These are phyloP conservation scores for Gallinago stenura DNA, from an alignment of 2,797 vertebrate genomes.

Conservation along the genomic window DNA sequence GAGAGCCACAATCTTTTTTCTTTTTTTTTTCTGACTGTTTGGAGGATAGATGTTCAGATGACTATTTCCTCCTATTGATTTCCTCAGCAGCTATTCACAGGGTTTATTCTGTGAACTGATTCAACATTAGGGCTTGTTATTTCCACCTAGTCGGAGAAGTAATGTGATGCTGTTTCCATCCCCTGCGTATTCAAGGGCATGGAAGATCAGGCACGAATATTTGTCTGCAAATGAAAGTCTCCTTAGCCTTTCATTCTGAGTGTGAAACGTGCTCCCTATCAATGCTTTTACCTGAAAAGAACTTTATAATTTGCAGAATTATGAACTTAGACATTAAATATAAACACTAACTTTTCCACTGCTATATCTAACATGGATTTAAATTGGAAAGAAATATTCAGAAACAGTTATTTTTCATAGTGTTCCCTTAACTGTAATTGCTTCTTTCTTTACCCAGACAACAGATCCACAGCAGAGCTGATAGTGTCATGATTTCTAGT, in stretches of 20 bases:
- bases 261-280: not conserved
- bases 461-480: not conserved
- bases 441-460: not conserved
- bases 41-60: not conserved
- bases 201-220: constrained; percentile 8
- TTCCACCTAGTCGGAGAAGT: not conserved
- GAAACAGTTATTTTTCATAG: not conserved
- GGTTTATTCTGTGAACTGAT: constrained; percentile 43
- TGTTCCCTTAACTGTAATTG: not conserved
- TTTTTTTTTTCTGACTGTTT: not conserved
- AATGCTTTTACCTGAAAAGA: not conserved
- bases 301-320: not conserved
- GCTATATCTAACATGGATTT: not conserved
- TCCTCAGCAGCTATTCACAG: not conserved
- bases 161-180: constrained; percentile 13
- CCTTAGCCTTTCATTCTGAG: not conserved
- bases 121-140: constrained; percentile 20
- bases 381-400: constrained; percentile 3
- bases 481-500: not conserved
- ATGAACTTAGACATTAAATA: not conserved
- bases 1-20: not conserved
- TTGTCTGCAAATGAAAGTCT: not conserved
- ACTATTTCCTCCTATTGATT: constrained; percentile 29
- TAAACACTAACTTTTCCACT: not conserved
- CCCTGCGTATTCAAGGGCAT: constrained; percentile 19